Evolutionary conservation across 2,888 invertebrate genomes (phyloP).

Genomic region (Agrilus cyanescens): DNA sequence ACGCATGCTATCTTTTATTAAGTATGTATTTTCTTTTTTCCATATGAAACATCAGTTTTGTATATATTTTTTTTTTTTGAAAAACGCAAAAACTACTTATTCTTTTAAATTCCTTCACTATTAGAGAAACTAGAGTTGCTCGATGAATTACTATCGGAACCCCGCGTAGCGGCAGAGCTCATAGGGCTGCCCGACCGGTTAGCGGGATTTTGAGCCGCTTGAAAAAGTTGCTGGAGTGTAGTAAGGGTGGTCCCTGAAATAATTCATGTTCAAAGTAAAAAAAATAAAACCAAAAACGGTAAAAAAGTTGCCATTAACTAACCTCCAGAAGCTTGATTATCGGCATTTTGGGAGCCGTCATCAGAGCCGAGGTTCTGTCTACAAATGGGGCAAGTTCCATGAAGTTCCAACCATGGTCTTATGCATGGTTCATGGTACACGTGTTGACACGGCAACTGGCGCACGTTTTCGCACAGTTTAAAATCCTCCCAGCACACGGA

Average conservation of each 20-base stretch:
- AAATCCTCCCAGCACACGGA: constrained; percentile 96
- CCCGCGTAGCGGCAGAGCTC: constrained; percentile 15
- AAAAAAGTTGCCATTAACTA: constrained; percentile 1
- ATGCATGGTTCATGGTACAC: constrained; percentile 89
- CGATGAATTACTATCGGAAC: constrained; percentile 14
- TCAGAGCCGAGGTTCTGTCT: constrained; percentile 52
- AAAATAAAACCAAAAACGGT: neutral
- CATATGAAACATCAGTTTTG: too few relatives aligned
- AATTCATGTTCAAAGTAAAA: neutral
- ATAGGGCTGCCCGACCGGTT: constrained; percentile 15
- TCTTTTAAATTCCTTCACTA: constrained; percentile 10
- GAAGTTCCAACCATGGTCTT: constrained; percentile 89
- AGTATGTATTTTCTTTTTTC: too few relatives aligned
- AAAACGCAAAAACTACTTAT: too few relatives aligned
- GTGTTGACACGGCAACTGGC: constrained; percentile 75
- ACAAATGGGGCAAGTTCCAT: constrained; percentile 94
- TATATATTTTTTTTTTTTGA: too few relatives aligned
- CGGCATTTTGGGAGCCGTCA: constrained; percentile 19
- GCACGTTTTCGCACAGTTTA: constrained; percentile 57
- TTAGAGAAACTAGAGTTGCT: constrained; percentile 19
- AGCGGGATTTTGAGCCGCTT: constrained; percentile 18
- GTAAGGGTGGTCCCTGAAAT: constrained; percentile 16
- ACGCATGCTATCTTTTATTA: too few relatives aligned
- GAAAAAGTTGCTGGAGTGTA: constrained; percentile 21
- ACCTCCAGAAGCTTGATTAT: constrained; percentile 13